Percentiles rank a stretch among this genome's conserved stretches.
These are phyloP conservation scores for Seira ritae DNA, from an alignment of 2,888 invertebrate genomes.

Conservation along the genomic window DNA sequence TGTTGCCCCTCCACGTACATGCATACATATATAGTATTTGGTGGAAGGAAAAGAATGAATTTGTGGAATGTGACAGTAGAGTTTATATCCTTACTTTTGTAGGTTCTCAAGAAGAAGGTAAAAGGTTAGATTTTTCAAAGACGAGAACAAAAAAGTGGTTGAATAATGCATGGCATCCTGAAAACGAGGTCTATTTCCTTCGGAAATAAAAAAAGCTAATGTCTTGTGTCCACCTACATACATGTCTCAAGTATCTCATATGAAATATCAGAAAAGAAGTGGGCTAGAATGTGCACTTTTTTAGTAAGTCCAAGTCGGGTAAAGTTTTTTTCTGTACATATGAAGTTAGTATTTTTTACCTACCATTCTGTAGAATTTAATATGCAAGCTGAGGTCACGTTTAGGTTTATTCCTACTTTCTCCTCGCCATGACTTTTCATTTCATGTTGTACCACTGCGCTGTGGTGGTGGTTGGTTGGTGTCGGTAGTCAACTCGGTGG, in stretches of 20 bases:
- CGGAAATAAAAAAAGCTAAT: conserved; percentile 33
- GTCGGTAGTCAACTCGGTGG: too few relatives aligned
- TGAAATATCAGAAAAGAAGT: not conserved
- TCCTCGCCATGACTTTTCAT: conserved; percentile 50
- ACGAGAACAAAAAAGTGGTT: conserved; percentile 31
- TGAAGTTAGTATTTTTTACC: not conserved
- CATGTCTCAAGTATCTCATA: conserved; percentile 1
- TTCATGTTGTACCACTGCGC: conserved; percentile 35
- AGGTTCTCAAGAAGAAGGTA: not conserved
- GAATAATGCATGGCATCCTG: conserved; percentile 60
- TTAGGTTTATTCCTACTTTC: conserved; percentile 57
- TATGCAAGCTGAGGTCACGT: conserved; percentile 60
- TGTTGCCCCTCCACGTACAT: not conserved
- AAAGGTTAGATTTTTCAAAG: not conserved
- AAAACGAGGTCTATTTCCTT: conserved; percentile 33
- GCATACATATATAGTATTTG: not conserved
- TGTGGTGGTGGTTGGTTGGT: not conserved
- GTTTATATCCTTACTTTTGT: not conserved
- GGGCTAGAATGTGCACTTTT: not conserved
- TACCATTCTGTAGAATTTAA: conserved; percentile 35
- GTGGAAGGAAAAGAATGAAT: not conserved
- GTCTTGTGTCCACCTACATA: conserved; percentile 51
- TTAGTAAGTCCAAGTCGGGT: not conserved
- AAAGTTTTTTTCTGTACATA: not conserved
- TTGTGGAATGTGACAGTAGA: conserved; percentile 4